Percentiles rank a stretch among this genome's conserved stretches.
phyloP scores from a whole-genome alignment of 2,888 invertebrate species.

The Sphecodes monilicornis region DNA sequence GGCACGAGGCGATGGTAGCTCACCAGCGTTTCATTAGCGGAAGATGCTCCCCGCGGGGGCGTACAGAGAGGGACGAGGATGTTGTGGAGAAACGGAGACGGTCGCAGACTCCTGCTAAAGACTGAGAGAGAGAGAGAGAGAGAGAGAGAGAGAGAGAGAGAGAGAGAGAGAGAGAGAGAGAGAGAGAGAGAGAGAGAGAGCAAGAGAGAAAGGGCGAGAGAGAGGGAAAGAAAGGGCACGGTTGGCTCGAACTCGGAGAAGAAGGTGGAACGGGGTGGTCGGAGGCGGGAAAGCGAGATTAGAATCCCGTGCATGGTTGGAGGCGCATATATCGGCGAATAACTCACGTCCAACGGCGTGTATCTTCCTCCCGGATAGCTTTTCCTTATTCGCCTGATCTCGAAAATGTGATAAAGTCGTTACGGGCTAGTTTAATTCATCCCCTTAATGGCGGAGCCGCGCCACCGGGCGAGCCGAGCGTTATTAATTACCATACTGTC shows the following conservation, averaged over 20 bases:
- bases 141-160: not conserved
- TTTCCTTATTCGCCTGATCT: constrained; percentile 48
- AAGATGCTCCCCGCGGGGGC: constrained; percentile 81
- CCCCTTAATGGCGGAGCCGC: not conserved
- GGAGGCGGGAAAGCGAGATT: constrained; percentile 79
- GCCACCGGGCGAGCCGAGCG: not conserved
- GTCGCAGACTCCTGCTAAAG: not conserved
- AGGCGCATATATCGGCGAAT: constrained; percentile 76
- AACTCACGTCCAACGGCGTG: constrained; percentile 71
- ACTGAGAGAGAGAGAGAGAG: constrained; percentile 22
- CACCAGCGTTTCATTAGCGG: constrained; percentile 84
- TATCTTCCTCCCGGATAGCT: constrained; percentile 63
- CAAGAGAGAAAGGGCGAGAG: constrained; percentile 7
- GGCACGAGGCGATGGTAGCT: constrained; percentile 84
- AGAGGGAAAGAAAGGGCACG: constrained; percentile 32
- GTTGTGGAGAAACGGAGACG: constrained; percentile 22
- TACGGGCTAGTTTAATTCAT: constrained; percentile 40
- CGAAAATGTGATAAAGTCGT: constrained; percentile 55
- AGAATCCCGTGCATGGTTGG: constrained; percentile 80
- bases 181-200: not conserved
- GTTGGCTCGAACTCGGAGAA: constrained; percentile 60
- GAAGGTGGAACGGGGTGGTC: constrained; percentile 71
- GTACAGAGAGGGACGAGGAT: constrained; percentile 29
- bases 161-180: constrained; percentile 19
- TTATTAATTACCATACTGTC: constrained; percentile 41